Evolutionary conservation across 2,113 vertebrate species (phyloP), one percentile per base, ranked within the genome.

Genomic region (Sakesphorus luctuosus): DNA sequence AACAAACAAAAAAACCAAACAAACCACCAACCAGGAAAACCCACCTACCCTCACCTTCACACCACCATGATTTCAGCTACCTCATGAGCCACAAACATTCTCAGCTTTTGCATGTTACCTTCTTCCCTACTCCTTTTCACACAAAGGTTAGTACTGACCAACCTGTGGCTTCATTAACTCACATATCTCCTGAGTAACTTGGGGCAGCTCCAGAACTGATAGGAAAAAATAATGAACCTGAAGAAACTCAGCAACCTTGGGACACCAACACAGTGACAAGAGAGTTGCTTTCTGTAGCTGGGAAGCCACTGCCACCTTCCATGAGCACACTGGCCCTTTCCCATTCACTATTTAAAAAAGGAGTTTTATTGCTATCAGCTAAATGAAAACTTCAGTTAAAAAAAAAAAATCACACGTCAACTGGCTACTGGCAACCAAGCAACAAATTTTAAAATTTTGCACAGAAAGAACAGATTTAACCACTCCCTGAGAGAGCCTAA

Each of bases 171-270:
- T 94, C 50, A 59, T 26, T 4, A 82, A 23, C 23, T 75, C 47
- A 14, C 38, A 10, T 1, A 0, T 6, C 55, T 73, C 28, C 40
- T 10, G 2, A 5, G 38, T 9, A 59, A 63, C 19, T 47, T 47
- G 79, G 35, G n/a, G 20, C 56, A 87, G 44, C 52, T 67, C 69
- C 21, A 9, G 33, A 87, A 68, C 17, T 7, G 15, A 52, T 23
- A 38, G 20, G 31, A 50, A 74, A 76, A 67, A 75, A 49, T 11
- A 38, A 77, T 5, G 18, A 78, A 74, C 18, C 23, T 38, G 26
- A 23, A 84, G 35, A n/a, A 87, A 26, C 38, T 66, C 2, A 1
- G 1, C 6, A 10, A 78, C 74, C 23, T 23, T 31, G 44, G 9
- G 20, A 36, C 36, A 47, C 2, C 13, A 38, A 18, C 31, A 74